Base-by-base conservation (phyloP, 1,140 invertebrate genomes). In the Drosophila sturtevanti region DNA sequence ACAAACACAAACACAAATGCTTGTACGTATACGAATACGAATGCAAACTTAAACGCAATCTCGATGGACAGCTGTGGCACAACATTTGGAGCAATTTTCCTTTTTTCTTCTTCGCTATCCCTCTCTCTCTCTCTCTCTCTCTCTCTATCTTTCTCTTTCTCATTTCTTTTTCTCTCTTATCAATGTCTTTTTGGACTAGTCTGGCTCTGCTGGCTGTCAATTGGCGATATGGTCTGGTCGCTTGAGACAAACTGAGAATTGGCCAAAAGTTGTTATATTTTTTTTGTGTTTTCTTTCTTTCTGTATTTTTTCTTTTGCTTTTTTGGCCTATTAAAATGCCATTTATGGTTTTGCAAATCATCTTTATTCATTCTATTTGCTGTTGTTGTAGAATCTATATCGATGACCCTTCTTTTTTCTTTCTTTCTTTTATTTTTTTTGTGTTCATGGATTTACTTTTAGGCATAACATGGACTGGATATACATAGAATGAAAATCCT, bases 261-360 rank as follows among this genome's bases (percentile, higher is more conserved):
- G 56, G 44, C 58, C 54, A 54, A 34, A 69, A 68, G 52, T 58
- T 35, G 38, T n/a, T n/a, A n/a, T n/a, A n/a, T n/a, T n/a, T n/a
- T n/a, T n/a, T n/a, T n/a, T n/a, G n/a, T n/a, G n/a, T 4, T 24
- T 4, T 24, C 22, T 24, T 24, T 24, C 22, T 24, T 4, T 24
- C 2, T 24, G 22, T 24, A 4, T 24, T 24, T 24, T 2, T 24
- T 2, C 22, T 24, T 3, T 24, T 24, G 14, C 34, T 14, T 52
- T 80, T 66, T 14, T 58, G 31, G 41, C 55, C 71, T 77, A 89
- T 87, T 86, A 82, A 76, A 89, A 87, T 76, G 62, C 81, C 41
- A 48, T 48, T 48, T 48, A 48, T 48, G 41, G 41, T 48, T 48
- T 48, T 21, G 41, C 41, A 18, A 48, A 48, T 48, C 41, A 48